Evolutionary conservation across 1,140 invertebrate species (phyloP).

Genomic region (Drosophila ananassae): DNA sequence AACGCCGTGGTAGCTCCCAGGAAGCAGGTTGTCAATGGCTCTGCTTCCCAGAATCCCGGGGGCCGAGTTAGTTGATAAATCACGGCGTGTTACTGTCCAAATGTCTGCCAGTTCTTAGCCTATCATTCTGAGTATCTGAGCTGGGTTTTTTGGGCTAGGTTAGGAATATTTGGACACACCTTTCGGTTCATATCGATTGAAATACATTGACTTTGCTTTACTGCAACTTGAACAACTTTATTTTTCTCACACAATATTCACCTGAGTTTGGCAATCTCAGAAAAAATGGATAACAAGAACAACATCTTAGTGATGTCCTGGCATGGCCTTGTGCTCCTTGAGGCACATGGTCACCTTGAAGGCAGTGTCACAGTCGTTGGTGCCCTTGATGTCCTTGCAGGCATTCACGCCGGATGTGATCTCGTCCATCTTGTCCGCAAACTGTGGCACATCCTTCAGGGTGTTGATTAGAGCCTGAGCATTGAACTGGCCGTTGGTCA

Average conservation of each 20-base stretch:
- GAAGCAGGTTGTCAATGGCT: constrained; percentile 75
- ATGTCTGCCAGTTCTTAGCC: constrained; percentile 1
- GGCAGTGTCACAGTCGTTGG: constrained; percentile 74
- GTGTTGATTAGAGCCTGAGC: constrained; percentile 48
- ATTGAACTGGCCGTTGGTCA: constrained; percentile 67
- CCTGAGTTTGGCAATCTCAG: constrained; percentile 5
- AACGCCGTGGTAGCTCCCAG: constrained; percentile 53
- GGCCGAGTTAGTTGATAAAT: constrained; percentile 61
- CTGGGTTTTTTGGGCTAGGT: constrained; percentile 7
- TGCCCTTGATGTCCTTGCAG: constrained; percentile 67
- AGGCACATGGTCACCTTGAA: constrained; percentile 72
- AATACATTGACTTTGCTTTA: constrained; percentile 25
- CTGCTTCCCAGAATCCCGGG: constrained; percentile 59
- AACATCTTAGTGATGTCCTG: constrained; percentile 21
- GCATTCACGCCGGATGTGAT: constrained; percentile 60
- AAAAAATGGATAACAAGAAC: background rate
- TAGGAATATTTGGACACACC: constrained; percentile 5
- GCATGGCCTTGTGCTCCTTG: constrained; percentile 63
- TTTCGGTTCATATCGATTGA: constrained; percentile 9
- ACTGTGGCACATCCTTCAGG: constrained; percentile 56
- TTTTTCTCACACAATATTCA: constrained; percentile 38
- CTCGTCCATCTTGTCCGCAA: constrained; percentile 59
- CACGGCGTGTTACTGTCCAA: constrained; percentile 25
- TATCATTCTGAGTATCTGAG: constrained; percentile 26
- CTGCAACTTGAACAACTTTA: constrained; percentile 54